phyloP scores from a whole-genome alignment of 2,888 invertebrate species.

The Pterostichus niger region DNA sequence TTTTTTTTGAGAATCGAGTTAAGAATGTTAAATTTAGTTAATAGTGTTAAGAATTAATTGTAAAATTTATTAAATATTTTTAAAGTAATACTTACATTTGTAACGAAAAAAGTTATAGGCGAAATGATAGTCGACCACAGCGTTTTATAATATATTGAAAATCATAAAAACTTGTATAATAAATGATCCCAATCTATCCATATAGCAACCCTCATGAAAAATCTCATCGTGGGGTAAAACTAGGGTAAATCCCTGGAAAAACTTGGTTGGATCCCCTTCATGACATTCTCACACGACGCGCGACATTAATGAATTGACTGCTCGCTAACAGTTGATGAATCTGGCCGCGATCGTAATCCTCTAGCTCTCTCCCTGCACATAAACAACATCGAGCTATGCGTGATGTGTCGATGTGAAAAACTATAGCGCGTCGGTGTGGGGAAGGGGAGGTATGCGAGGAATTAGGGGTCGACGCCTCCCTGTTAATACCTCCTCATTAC shows the following conservation, averaged over 20 bases:
- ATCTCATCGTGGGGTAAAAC: constrained; percentile 23
- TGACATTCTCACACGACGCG: constrained; percentile 45
- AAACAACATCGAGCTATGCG: constrained; percentile 24
- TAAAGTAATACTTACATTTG: too few species aligned
- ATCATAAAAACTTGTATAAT: too few species aligned
- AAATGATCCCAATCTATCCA: too few species aligned
- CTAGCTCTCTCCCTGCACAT: constrained; percentile 5
- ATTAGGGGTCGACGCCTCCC: constrained; percentile 13
- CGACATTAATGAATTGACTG: constrained; percentile 66
- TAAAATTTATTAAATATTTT: too few species aligned
- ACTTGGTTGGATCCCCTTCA: constrained; percentile 35
- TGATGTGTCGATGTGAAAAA: constrained; percentile 47
- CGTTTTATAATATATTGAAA: too few species aligned
- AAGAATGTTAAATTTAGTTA: too few species aligned
- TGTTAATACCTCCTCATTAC: constrained; percentile 72
- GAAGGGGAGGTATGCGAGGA: constrained; percentile 5
- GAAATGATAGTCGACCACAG: too few species aligned
- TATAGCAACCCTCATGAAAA: constrained; percentile 10
- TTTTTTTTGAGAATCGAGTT: too few species aligned
- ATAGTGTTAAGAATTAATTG: too few species aligned
- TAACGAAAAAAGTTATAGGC: too few species aligned
- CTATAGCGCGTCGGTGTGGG: neutral
- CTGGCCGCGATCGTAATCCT: constrained; percentile 38
- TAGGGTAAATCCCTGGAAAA: constrained; percentile 52
- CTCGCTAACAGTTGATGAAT: constrained; percentile 61